Conservation (phyloP, 2,797 vertebrate species). For the Microctenopoma stevenorrisi region DNA sequence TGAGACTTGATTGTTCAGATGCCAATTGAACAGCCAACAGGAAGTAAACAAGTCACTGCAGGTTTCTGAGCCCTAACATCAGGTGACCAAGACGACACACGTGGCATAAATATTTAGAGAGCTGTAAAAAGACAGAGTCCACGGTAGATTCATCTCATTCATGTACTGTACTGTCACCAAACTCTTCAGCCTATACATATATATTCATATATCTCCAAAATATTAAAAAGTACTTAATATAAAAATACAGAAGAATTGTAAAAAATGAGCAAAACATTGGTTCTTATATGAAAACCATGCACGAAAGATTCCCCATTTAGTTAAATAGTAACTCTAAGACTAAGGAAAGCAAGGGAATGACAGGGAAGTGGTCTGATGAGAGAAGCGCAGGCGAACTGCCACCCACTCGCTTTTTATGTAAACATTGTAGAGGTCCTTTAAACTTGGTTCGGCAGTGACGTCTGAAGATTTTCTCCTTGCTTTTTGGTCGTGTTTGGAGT, state of each 20-base stretch:
- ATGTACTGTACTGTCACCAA: slow-evolving; percentile 75
- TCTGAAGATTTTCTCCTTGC: slow-evolving; percentile 67
- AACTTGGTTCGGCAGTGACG: slow-evolving; percentile 81
- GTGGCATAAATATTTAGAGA: slow-evolving; percentile 79
- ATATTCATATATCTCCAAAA: slow-evolving; percentile 85
- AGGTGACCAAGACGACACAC: slow-evolving; percentile 75
- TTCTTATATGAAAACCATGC: slow-evolving; percentile 86
- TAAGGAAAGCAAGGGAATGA: slow-evolving; percentile 67
- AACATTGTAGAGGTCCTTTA: slow-evolving; percentile 83
- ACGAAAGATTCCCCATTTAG: slow-evolving; percentile 77
- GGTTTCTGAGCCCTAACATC: slow-evolving; percentile 75
- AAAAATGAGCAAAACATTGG: slow-evolving; percentile 87
- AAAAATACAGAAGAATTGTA: slow-evolving; percentile 89
- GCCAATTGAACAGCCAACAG: slow-evolving; percentile 70
- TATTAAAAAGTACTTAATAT: slow-evolving; percentile 90
- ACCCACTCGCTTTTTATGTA: slow-evolving; percentile 76
- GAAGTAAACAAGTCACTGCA: slow-evolving; percentile 82
- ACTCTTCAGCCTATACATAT: slow-evolving; percentile 82
- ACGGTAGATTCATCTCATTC: slow-evolving; percentile 73
- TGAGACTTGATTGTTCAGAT: slow-evolving; percentile 61
- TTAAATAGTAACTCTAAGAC: slow-evolving; percentile 78
- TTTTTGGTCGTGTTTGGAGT: slow-evolving; percentile 77
- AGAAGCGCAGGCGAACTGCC: slow-evolving; percentile 70
- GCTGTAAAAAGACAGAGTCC: slow-evolving; percentile 77
- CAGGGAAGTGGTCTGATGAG: slow-evolving; percentile 70